Percentiles rank a stretch among this genome's conserved stretches.
These are phyloP conservation scores for Siniperca undulata DNA, from an alignment of 2,797 vertebrate species.

Conservation along the genomic window DNA sequence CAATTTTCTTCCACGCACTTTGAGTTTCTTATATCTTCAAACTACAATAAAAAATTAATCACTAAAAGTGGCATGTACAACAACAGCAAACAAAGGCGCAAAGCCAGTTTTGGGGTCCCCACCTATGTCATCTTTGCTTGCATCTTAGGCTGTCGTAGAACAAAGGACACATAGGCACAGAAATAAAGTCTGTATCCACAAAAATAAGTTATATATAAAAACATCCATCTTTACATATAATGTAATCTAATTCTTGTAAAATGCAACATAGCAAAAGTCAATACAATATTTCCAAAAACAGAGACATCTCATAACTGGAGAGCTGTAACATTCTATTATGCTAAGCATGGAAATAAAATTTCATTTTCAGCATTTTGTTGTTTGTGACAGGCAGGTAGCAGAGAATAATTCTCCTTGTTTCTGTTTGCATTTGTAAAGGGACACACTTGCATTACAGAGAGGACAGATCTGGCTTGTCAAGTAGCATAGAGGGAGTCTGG, in stretches of 20 bases:
- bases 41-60: constrained; percentile 5
- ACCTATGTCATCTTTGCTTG: not conserved
- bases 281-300: constrained; percentile 18
- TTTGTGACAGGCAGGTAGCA: constrained; percentile 45
- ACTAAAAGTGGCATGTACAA: not conserved
- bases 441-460: constrained; percentile 40
- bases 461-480: constrained; percentile 40
- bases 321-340: constrained; percentile 50
- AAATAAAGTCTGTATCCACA: not conserved
- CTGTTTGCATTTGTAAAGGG: constrained; percentile 32
- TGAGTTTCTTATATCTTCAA: not conserved
- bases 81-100: not conserved
- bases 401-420: constrained; percentile 40
- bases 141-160: not conserved
- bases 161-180: not conserved
- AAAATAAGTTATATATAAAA: constrained; percentile 9
- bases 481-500: constrained; percentile 2
- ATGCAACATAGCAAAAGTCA: constrained; percentile 42
- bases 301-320: constrained; percentile 28
- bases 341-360: constrained; percentile 44
- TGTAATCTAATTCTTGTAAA: constrained; percentile 29
- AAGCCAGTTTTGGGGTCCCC: not conserved
- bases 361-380: constrained; percentile 50
- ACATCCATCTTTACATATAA: constrained; percentile 20
- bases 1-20: not conserved